Evolutionary conservation across 2,888 invertebrate species (phyloP).

Genomic region (Lepidonotus clava): DNA sequence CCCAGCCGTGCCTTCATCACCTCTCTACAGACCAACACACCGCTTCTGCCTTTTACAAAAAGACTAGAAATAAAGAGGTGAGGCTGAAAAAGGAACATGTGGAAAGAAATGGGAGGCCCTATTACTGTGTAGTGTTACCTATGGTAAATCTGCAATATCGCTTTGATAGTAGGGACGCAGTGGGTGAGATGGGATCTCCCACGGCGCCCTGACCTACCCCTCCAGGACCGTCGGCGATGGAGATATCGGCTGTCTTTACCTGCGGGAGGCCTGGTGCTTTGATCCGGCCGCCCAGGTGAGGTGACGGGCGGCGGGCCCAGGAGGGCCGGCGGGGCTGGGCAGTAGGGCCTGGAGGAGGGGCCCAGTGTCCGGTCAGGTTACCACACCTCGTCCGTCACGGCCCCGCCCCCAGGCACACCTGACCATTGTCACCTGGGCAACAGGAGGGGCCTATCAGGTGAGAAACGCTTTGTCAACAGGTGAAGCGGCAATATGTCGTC

Average conservation of each 20-base stretch:
- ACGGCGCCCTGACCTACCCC: neutral
- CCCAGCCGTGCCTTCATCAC: no score
- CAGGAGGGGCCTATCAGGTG: neutral
- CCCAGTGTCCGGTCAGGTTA: no score
- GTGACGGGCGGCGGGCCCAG: neutral
- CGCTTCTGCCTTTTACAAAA: no score
- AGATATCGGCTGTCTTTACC: slow-evolving; percentile 21
- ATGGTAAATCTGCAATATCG: no score
- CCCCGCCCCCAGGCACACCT: neutral
- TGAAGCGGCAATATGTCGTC: slow-evolving; percentile 10
- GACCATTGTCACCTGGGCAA: neutral
- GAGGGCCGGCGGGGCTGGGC: neutral
- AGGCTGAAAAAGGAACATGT: no score
- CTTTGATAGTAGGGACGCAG: no score
- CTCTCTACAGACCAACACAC: no score
- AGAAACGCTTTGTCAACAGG: neutral
- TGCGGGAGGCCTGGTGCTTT: neutral
- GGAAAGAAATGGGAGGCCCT: no score
- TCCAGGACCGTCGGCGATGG: neutral
- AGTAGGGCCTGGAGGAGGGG: neutral
- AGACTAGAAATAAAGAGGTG: no score
- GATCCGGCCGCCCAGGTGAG: slow-evolving; percentile 31
- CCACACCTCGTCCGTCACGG: no score
- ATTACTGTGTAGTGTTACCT: no score
- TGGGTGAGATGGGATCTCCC: neutral